Evolutionary conservation across 2,888 invertebrate species (phyloP).

Genomic region (Tiliacea aurago): DNA sequence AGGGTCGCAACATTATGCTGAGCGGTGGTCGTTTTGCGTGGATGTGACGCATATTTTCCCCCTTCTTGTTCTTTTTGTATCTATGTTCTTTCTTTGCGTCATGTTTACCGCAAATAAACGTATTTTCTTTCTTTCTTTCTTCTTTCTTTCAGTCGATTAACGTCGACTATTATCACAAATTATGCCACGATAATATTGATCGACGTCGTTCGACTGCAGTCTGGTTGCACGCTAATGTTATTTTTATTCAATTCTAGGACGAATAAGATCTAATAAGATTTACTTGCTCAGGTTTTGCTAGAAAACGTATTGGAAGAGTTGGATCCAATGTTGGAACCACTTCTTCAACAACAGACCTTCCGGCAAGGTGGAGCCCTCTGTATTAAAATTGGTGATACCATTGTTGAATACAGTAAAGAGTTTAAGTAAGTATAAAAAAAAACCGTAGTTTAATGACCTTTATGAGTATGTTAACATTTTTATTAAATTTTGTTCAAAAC

Average conservation of each 20-base stretch:
- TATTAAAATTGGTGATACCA: conserved; percentile 97
- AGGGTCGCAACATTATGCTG: too few species aligned
- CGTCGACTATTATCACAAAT: neutral
- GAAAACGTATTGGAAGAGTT: conserved; percentile 98
- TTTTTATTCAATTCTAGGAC: neutral
- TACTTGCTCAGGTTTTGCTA: conserved; percentile 91
- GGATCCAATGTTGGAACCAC: conserved; percentile 97
- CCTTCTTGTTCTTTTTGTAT: too few species aligned
- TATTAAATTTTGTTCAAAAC: neutral
- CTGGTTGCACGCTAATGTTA: neutral
- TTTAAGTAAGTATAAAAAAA: conserved; percentile 92
- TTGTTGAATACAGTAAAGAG: conserved; percentile 96
- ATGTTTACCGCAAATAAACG: too few species aligned
- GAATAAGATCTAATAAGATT: neutral
- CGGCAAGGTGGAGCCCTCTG: conserved; percentile 96
- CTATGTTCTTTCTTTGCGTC: too few species aligned
- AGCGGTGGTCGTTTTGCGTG: too few species aligned
- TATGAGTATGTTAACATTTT: neutral
- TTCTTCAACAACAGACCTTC: conserved; percentile 97
- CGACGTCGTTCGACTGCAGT: neutral
- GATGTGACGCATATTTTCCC: too few species aligned
- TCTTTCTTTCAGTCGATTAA: too few species aligned
- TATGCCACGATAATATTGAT: neutral
- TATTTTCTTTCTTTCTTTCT: too few species aligned
- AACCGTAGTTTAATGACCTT: neutral